phyloP scores from a whole-genome alignment of 2,888 invertebrate species.

The Pardosa pseudoannulata region DNA sequence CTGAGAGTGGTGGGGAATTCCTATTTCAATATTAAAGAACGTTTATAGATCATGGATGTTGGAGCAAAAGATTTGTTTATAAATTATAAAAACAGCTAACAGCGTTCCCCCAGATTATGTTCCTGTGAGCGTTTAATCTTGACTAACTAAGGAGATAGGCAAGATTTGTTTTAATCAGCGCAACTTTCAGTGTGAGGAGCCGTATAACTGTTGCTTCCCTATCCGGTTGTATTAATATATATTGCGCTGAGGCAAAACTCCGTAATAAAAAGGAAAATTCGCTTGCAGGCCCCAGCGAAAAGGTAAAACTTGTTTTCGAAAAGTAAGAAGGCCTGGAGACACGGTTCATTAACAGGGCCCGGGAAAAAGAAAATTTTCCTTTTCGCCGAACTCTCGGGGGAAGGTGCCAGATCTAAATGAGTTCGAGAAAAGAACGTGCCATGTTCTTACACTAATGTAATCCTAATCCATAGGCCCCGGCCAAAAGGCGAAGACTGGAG shows the following conservation, averaged over 20 bases:
- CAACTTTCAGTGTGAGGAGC: not conserved
- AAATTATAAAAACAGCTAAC: constrained; percentile 11
- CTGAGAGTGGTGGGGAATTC: not conserved
- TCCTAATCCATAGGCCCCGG: constrained; percentile 69
- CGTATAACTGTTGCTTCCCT: constrained; percentile 51
- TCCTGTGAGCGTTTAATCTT: not conserved
- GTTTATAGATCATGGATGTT: not conserved
- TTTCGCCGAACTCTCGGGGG: constrained; percentile 41
- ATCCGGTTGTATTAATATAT: constrained; percentile 60
- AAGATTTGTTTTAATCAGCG: constrained; percentile 44
- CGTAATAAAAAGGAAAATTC: constrained; percentile 51
- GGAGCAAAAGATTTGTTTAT: not conserved
- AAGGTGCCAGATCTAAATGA: constrained; percentile 71
- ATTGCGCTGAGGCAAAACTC: constrained; percentile 27
- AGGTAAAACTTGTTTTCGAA: constrained; percentile 67
- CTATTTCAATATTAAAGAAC: not conserved
- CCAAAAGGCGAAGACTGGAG: constrained; percentile 62
- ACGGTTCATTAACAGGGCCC: constrained; percentile 27
- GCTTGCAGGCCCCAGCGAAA: constrained; percentile 30
- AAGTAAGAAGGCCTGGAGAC: constrained; percentile 23
- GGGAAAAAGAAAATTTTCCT: constrained; percentile 57
- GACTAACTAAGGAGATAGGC: not conserved
- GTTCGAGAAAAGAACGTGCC: constrained; percentile 67
- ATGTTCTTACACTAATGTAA: constrained; percentile 71
- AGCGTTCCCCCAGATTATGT: not conserved